Percentiles rank a stretch among this genome's conserved stretches.
Evolutionary conservation across 2,113 vertebrate species (phyloP).

Genomic region (Actinemys pallida): DNA sequence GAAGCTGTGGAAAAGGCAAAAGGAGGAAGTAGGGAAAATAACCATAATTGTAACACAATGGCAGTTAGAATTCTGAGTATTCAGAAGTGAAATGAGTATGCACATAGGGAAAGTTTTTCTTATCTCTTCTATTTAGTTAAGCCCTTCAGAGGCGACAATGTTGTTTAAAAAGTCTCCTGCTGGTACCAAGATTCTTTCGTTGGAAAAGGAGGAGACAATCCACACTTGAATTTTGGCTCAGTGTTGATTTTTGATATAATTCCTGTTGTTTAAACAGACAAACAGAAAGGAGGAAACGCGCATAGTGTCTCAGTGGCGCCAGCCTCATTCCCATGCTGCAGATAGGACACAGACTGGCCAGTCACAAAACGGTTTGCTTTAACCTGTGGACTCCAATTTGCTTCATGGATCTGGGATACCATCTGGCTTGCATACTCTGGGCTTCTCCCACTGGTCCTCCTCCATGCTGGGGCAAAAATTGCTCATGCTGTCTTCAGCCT

Average conservation of each 20-base stretch:
- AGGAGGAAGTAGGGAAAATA: constrained; percentile 24
- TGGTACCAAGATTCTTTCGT: not conserved
- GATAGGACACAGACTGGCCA: not conserved
- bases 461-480: not conserved
- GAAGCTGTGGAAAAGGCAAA: constrained; percentile 18
- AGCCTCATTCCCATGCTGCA: not conserved
- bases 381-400: not conserved
- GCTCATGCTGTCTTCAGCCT: not conserved
- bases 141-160: not conserved
- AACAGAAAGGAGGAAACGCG: not conserved
- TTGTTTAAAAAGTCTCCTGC: not conserved
- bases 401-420: not conserved
- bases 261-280: not conserved
- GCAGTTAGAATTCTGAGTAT: not conserved
- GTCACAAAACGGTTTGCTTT: not conserved
- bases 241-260: not conserved
- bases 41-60: not conserved
- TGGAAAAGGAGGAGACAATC: not conserved
- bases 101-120: not conserved
- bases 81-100: not conserved
- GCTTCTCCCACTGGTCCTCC: not conserved
- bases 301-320: not conserved
- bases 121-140: not conserved
- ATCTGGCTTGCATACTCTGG: accelerated
- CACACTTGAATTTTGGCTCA: not conserved